These are phyloP conservation scores for Pemphredon lugubris DNA, from an alignment of 2,888 invertebrate genomes.

Conservation along the genomic window DNA sequence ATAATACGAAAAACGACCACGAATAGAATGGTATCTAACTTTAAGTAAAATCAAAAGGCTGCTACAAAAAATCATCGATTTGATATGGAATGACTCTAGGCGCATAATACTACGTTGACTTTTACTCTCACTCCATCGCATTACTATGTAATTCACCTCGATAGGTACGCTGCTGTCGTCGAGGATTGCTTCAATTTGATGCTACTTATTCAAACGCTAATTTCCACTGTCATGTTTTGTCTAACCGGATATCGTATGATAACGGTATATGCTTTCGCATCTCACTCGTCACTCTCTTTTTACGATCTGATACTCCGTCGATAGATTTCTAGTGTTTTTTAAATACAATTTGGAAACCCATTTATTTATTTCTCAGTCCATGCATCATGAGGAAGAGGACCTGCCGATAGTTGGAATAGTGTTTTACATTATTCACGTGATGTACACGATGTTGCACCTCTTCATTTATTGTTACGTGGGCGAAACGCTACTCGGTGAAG, in stretches of 20 bases:
- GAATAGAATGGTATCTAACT: not conserved
- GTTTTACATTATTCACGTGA: conserved; percentile 42
- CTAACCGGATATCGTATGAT: conserved; percentile 63
- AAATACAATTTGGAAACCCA: too few relatives aligned
- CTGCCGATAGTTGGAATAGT: conserved; percentile 24
- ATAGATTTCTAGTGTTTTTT: too few relatives aligned
- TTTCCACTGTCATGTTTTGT: conserved; percentile 54
- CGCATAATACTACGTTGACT: too few relatives aligned
- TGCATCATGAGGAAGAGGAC: conserved; percentile 11
- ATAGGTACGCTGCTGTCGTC: conserved; percentile 58
- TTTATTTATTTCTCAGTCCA: conserved; percentile 30
- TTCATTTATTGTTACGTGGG: conserved; percentile 67
- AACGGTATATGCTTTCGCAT: conserved; percentile 44
- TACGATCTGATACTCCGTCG: too few relatives aligned
- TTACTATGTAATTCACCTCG: too few relatives aligned
- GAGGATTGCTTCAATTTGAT: conserved; percentile 61
- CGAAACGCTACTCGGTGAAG: conserved; percentile 55
- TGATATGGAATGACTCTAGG: too few relatives aligned
- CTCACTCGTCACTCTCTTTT: conserved; percentile 5
- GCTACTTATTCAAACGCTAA: conserved; percentile 54
- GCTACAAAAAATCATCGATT: too few relatives aligned
- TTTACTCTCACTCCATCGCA: too few relatives aligned
- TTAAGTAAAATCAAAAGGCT: conserved; percentile 7
- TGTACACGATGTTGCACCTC: conserved; percentile 55
- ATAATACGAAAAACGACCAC: too few relatives aligned